Percentiles rank a stretch among this genome's conserved stretches.
These are phyloP conservation scores for Ephydatia muelleri DNA, from an alignment of 37 sponge, comb jelly and placozoan species.

Conservation along the genomic window DNA sequence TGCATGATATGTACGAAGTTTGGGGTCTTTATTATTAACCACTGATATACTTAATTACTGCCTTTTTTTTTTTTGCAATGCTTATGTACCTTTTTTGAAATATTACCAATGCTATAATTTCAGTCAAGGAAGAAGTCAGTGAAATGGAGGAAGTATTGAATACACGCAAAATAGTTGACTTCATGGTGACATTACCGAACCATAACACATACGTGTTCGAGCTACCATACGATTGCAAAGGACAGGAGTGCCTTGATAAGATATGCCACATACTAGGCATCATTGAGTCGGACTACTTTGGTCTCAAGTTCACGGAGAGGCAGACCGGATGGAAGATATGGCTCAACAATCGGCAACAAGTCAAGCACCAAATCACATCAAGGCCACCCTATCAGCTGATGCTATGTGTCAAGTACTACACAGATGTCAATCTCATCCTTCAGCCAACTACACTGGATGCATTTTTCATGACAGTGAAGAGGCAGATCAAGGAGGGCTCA, in stretches of 20 bases:
- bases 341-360: conserved; percentile 58
- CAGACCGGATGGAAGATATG: conserved; percentile 37
- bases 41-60: no score
- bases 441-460: conserved; percentile 68
- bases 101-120: no score
- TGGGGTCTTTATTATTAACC: no score
- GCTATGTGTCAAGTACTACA: conserved; percentile 70
- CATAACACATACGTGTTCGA: conserved; percentile 17
- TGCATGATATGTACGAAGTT: no score
- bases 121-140: no score
- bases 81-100: no score
- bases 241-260: conserved; percentile 53
- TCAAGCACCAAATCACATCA: conserved; percentile 51
- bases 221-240: conserved; percentile 27
- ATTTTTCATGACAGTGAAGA: conserved; percentile 65
- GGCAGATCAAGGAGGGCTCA: conserved; percentile 44
- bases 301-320: conserved; percentile 34
- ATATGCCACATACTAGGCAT: conserved; percentile 71
- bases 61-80: no score
- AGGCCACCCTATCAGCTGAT: conserved; percentile 52
- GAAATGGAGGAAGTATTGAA: no score
- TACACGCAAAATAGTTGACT: conserved; percentile 21
- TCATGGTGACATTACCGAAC: conserved; percentile 42
- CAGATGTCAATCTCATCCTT: conserved; percentile 43
- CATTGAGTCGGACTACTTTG: conserved; percentile 81